phyloP scores from a whole-genome alignment of 2,797 vertebrate genomes.

The Pelodytes ibericus region DNA sequence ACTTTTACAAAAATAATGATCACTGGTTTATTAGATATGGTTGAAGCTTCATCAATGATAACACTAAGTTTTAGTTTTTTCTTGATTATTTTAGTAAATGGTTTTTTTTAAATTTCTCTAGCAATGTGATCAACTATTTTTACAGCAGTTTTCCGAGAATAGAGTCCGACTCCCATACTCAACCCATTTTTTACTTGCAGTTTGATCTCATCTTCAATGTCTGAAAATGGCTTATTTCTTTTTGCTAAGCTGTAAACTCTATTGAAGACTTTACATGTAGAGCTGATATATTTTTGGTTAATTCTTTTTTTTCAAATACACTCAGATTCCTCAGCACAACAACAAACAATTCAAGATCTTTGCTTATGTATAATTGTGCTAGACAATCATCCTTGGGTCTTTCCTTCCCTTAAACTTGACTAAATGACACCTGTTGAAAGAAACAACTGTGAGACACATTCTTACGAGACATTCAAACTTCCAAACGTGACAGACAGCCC shows the following conservation, averaged over 20 bases:
- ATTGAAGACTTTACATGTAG: not conserved
- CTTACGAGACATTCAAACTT: no score
- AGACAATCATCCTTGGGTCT: no score
- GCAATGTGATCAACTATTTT: not conserved
- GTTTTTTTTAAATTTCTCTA: not conserved
- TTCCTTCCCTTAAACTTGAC: no score
- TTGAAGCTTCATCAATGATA: conserved; percentile 4
- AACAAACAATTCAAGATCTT: no score
- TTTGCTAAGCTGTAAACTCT: not conserved
- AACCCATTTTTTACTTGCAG: not conserved
- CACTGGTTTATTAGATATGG: conserved; percentile 3
- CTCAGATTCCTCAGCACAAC: no score
- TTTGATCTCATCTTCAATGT: not conserved
- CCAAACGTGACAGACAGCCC: no score
- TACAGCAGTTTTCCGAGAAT: not conserved
- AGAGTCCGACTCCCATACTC: not conserved
- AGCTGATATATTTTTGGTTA: not conserved
- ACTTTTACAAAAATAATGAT: not conserved
- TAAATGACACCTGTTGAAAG: no score
- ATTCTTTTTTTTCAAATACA: no score
- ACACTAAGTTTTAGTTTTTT: not conserved
- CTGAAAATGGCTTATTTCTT: not conserved
- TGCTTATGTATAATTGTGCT: no score
- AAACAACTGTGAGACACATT: no score
- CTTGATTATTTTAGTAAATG: conserved; percentile 3